Base-by-base conservation (phyloP, 2,113 vertebrate species). In the Ondatra zibethicus region DNA sequence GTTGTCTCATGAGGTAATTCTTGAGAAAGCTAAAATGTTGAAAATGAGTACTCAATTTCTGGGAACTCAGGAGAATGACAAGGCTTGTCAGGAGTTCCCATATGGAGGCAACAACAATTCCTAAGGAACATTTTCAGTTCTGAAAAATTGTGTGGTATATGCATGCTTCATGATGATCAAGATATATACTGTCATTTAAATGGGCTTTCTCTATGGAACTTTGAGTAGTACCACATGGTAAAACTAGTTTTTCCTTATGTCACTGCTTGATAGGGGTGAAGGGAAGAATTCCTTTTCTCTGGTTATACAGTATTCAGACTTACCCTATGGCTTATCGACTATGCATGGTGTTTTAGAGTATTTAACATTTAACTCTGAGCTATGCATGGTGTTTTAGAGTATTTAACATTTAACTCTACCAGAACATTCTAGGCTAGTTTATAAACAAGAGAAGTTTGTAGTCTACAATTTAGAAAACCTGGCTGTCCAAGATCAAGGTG, bases 241-340 rank as follows among this genome's bases (percentile, higher is more conserved):
- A 58, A 85, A 36, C 16, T 31, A 11, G 65, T 92, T 96, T 65
- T 95, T 92, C 36, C 12, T 96, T 78, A 39, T 6, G 77, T 55
- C 72, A 84, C 91, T 65, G 27, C 84, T 68, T 12, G 39, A 5
- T 42, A 23, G 0, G 5, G 6, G 3, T 42, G 3, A 21, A 77
- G 47, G 9, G 47, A 61, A 55, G 5, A 42, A 36, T 85, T 91
- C 75, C 21, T 93, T 76, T 31, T 86, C 47, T 5, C 17, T 13
- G 52, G 61, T 61, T 36, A 29, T 29, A 45, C 0, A 70, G 36
- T 2, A 66, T 27, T 36, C 47, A 33, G 16, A 27, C 70, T 61
- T 82, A 58, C 11, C 36, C 13, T 75, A 2, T 63, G 14, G 36
- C 70, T 31, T 42, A 47, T 31, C 0, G 23, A 10, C 42, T 75